These are phyloP conservation scores for Eupithecia vulgata DNA, from an alignment of 2,888 invertebrate genomes.

Conservation along the genomic window DNA sequence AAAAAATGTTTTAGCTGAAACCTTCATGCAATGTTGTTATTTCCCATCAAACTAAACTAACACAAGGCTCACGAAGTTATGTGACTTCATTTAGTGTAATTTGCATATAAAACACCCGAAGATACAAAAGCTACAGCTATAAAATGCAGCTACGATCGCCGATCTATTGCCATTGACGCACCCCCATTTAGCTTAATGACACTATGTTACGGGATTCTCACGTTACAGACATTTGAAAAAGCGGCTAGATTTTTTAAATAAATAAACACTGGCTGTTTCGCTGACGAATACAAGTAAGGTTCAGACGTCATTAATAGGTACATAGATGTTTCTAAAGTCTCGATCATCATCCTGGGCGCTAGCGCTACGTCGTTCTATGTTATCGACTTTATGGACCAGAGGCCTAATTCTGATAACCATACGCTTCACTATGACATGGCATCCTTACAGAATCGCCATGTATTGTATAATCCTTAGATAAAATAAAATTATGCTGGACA, in stretches of 20 bases:
- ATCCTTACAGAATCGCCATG: too few relatives aligned
- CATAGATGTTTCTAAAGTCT: too few relatives aligned
- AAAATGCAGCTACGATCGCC: slow-evolving; percentile 10
- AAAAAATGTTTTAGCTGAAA: neutral
- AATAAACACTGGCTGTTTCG: slow-evolving; percentile 93
- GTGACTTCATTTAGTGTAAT: slow-evolving; percentile 10
- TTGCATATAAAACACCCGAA: slow-evolving; percentile 11
- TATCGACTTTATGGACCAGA: too few relatives aligned
- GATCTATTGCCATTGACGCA: slow-evolving; percentile 12
- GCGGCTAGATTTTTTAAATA: too few relatives aligned
- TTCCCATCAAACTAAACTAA: slow-evolving; percentile 3
- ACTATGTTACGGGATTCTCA: neutral
- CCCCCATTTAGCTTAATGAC: slow-evolving; percentile 14
- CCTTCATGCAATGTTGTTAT: neutral
- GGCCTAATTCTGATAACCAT: too few relatives aligned
- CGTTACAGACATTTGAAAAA: neutral
- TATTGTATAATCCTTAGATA: too few relatives aligned
- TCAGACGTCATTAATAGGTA: too few relatives aligned
- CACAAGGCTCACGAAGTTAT: slow-evolving; percentile 1
- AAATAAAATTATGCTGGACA: too few relatives aligned
- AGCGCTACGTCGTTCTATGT: too few relatives aligned
- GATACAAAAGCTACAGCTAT: slow-evolving; percentile 9
- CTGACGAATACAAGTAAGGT: slow-evolving; percentile 88
- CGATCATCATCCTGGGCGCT: too few relatives aligned
- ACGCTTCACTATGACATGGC: too few relatives aligned